phyloP scores from a whole-genome alignment of 2,888 invertebrate genomes.

The Apamea sordens region DNA sequence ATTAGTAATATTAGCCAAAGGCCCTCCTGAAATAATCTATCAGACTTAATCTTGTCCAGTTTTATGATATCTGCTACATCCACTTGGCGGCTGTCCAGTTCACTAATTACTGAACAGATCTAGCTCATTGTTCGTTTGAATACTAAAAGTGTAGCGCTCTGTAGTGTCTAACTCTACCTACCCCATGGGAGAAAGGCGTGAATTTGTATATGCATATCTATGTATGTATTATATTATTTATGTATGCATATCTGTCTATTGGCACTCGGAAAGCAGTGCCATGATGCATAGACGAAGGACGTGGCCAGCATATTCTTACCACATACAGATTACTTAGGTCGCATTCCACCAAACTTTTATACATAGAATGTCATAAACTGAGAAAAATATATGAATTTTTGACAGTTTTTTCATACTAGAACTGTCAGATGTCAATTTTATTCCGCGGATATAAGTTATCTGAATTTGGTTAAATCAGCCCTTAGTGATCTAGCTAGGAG shows the following conservation, averaged over 20 bases:
- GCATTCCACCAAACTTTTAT: too few relatives aligned
- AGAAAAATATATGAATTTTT: too few relatives aligned
- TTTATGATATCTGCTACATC: constrained; percentile 45
- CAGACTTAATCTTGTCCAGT: constrained; percentile 24
- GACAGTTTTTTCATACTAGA: too few relatives aligned
- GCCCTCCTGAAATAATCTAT: constrained; percentile 14
- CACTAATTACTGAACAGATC: constrained; percentile 47
- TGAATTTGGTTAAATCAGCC: too few relatives aligned
- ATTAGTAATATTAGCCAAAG: not conserved
- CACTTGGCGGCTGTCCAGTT: constrained; percentile 53
- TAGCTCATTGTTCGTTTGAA: not conserved
- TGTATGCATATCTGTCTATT: not conserved
- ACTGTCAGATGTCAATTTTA: too few relatives aligned
- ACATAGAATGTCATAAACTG: too few relatives aligned
- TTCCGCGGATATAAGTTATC: too few relatives aligned
- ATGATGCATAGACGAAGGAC: not conserved
- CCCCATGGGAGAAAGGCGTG: not conserved
- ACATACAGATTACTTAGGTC: too few relatives aligned
- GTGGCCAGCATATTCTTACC: not conserved
- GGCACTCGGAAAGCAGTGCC: not conserved
- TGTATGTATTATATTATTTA: too few relatives aligned
- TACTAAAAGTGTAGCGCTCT: not conserved
- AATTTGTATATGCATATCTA: not conserved
- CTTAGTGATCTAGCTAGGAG: too few relatives aligned
- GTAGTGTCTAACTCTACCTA: not conserved